Base-by-base conservation (phyloP, 2,888 invertebrate species). In the Willowsia nigromaculata region DNA sequence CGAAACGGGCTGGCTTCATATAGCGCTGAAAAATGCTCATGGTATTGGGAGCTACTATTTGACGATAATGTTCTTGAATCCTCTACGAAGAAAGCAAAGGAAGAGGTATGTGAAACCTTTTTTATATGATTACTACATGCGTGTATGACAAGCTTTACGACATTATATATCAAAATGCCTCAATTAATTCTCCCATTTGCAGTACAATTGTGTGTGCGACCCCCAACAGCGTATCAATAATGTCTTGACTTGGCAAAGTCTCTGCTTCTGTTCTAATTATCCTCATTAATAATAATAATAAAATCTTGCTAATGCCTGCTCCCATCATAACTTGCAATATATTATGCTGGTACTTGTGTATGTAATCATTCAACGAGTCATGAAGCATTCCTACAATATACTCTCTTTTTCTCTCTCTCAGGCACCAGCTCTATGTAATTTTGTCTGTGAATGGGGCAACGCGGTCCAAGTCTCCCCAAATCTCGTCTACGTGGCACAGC, bases 401-500 rank as follows among this genome's bases (percentile, higher is more conserved):
- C 5, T 27, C 9, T 53, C 27, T 53, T 7, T 81, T 0, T 71
- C 27, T 68, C 30, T 37, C 11, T 56, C n/a, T n/a, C 50, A 88
- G 88, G 59, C 88, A 76, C 88, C 50, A 82, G 82, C 74, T 93
- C 96, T 96, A 27, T 96, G 96, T 93, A 96, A 96, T 95, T 96
- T 93, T 40, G 94, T 95, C 90, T 96, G 96, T 93, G 95, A 95
- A 74, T 96, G 96, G 96, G 96, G 96, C 3, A 94, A 95, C 15
- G 96, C 96, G n/a, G 95, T 96, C 91, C 96, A 96, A 93, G 96
- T 96, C 2, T 95, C 95, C 65, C 95, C 96, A 93, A 94, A 96
- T 90, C 96, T 96, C 93, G 95, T 96, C 37, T 96, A 96, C 93
- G 96, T 95, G 22, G 95, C 95, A 0, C 96, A 96, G 93, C 96